Conservation (phyloP, 2,888 invertebrate species). For the Polydrusus tereticollis region DNA sequence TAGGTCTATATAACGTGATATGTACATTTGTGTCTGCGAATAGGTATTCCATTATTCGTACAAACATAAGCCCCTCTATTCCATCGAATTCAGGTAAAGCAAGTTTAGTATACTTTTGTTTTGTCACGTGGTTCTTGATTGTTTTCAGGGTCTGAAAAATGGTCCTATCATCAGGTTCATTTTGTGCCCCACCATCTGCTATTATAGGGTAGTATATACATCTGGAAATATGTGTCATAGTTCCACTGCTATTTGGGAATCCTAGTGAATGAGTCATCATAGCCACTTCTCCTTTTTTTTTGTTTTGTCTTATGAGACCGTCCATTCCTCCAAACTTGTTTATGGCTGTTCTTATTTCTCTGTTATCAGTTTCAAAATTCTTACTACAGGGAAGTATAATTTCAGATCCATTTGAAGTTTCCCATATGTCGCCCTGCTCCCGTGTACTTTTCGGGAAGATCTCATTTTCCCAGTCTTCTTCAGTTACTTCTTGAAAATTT, state of each 20-base stretch:
- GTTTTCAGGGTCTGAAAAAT: no score
- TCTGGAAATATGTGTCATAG: background rate
- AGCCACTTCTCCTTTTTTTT: conserved; percentile 39
- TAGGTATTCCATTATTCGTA: background rate
- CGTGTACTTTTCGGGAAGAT: background rate
- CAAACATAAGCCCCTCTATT: background rate
- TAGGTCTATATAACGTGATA: background rate
- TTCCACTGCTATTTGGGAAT: background rate
- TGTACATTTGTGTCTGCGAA: background rate
- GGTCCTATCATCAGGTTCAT: no score
- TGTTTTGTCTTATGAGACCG: conserved; percentile 35
- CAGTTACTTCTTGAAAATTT: background rate
- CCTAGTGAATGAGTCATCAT: conserved; percentile 22
- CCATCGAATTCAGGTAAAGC: background rate
- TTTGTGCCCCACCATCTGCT: background rate
- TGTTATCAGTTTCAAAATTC: background rate
- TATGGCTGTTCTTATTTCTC: conserved; percentile 2
- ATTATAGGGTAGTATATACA: conserved; percentile 38
- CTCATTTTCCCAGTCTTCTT: conserved; percentile 15
- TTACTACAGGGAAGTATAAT: background rate
- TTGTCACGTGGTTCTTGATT: no score
- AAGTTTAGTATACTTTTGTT: background rate
- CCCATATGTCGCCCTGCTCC: background rate
- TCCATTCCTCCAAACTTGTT: conserved; percentile 32
- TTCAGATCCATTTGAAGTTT: background rate